A percentile compares a stretch with the other conserved stretches of the same genome.
Evolutionary conservation across 2,888 invertebrate genomes (phyloP).

Genomic region (Smittia sp.): DNA sequence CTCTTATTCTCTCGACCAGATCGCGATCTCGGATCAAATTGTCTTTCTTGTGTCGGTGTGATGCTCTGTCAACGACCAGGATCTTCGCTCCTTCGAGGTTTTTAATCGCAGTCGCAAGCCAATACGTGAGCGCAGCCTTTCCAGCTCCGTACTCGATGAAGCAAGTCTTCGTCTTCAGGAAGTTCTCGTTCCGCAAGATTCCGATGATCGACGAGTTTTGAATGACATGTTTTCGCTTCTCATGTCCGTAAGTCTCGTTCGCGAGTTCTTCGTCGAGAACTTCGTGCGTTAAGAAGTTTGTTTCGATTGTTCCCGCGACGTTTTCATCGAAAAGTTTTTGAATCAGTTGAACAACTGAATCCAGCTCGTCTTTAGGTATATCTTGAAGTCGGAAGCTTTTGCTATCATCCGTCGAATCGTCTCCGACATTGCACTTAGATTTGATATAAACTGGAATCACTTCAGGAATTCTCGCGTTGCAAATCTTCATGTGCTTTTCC

Average conservation of each 20-base stretch:
- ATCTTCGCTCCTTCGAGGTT: slow-evolving; percentile 53
- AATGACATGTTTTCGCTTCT: slow-evolving; percentile 68
- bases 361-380: slow-evolving; percentile 51
- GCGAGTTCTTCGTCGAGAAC: slow-evolving; percentile 56
- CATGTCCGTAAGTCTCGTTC: slow-evolving; percentile 60
- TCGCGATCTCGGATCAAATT: slow-evolving; percentile 58
- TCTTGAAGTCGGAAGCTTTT: slow-evolving; percentile 50
- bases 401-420: slow-evolving; percentile 38
- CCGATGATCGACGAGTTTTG: slow-evolving; percentile 77
- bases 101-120: slow-evolving; percentile 63
- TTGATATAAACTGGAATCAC: slow-evolving; percentile 54
- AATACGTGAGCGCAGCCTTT: slow-evolving; percentile 81
- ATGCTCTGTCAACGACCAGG: slow-evolving; percentile 74
- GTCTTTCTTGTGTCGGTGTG: slow-evolving; percentile 78
- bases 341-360: slow-evolving; percentile 53
- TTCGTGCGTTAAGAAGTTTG: slow-evolving; percentile 52
- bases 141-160: slow-evolving; percentile 88
- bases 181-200: slow-evolving; percentile 60
- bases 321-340: slow-evolving; percentile 51
- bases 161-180: slow-evolving; percentile 64
- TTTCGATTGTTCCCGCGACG: slow-evolving; percentile 51
- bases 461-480: slow-evolving; percentile 63
- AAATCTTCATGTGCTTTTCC: slow-evolving; percentile 67
- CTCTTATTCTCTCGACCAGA: slow-evolving; percentile 65
- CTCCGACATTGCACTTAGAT: slow-evolving; percentile 48